Base-by-base conservation (phyloP, 2,888 invertebrate species). In the Boloria euphrosyne region DNA sequence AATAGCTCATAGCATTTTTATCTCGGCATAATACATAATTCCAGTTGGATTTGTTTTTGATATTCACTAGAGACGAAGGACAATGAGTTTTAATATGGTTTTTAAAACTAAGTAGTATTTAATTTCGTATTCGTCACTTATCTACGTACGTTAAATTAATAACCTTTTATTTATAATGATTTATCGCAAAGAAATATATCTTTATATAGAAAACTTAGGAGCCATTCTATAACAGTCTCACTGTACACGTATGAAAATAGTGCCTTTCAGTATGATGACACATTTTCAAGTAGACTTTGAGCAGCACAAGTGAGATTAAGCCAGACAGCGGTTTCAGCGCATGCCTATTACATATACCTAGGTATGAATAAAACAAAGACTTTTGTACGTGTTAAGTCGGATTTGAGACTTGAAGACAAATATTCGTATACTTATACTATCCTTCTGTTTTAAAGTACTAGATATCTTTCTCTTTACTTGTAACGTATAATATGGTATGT, bases 191-290 rank as follows among this genome's bases (percentile, higher is more conserved):
- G 22, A 22, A 22, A 22, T 22, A 22, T 22, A 22, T 22, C 31
- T 31, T 1, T 17, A 16, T 54, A 31, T 13, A 4, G 13, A 3
- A 38, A 31, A 10, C 4, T 16, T 6, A 53, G 53, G 69, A 58
- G 52, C 75, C 79, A 78, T 67, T 68, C 62, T 61, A 52, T 4
- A 1, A 4, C 49, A 63, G 54, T 59, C 51, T 16, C 27, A 69
- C 80, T 79, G 74, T 38, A 73, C 51, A 71, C 75, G 79, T 84
- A 85, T 81, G 83, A 87, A 87, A 89, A 89, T 87, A 86, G 89
- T 86, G 81, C 80, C 81, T 84, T 84, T 82, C 83, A 83, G 83
- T 77, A 70, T 79, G 84, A 87, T 86, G 89, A 85, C 86, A 87
- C 87, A 80, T 83, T 83, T 82, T 86, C 74, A 84, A 89, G 87